Evolutionary conservation across 2,888 invertebrate genomes (phyloP).

Genomic region (Cataglyphis cursor): DNA sequence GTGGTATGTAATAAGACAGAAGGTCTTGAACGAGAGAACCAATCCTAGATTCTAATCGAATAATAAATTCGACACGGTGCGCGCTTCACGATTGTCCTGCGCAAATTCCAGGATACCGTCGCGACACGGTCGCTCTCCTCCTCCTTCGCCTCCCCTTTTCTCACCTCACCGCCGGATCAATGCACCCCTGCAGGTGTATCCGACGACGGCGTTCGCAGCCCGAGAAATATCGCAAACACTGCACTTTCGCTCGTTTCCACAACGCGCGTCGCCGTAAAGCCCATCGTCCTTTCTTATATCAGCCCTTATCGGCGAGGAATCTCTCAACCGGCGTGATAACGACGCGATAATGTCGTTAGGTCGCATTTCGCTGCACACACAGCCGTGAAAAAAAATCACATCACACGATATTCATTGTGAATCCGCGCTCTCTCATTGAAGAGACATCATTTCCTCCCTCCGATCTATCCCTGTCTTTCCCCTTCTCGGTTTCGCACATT

Average conservation of each 20-base stretch:
- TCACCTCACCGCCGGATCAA: constrained; percentile 58
- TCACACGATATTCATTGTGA: constrained; percentile 38
- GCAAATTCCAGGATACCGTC: constrained; percentile 50
- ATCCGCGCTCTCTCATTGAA: constrained; percentile 45
- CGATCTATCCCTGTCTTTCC: constrained; percentile 45
- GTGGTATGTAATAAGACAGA: neutral
- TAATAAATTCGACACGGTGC: constrained; percentile 11
- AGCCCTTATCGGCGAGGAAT: constrained; percentile 44
- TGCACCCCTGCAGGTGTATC: constrained; percentile 61
- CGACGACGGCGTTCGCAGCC: constrained; percentile 55
- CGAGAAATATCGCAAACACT: constrained; percentile 43
- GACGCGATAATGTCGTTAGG: neutral
- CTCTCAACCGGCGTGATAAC: constrained; percentile 61
- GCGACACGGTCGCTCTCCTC: constrained; percentile 47
- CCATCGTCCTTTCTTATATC: neutral
- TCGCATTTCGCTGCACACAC: constrained; percentile 67
- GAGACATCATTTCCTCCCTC: constrained; percentile 11
- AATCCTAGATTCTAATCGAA: constrained; percentile 16
- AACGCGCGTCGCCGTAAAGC: constrained; percentile 2
- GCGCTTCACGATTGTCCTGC: constrained; percentile 42
- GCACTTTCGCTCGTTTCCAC: constrained; percentile 49
- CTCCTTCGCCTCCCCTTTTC: constrained; percentile 41
- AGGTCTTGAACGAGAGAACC: neutral
- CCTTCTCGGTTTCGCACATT: constrained; percentile 51
- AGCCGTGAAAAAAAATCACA: constrained; percentile 32